These are phyloP conservation scores for Geococcyx californianus DNA, from an alignment of 2,113 vertebrate species.

Conservation along the genomic window DNA sequence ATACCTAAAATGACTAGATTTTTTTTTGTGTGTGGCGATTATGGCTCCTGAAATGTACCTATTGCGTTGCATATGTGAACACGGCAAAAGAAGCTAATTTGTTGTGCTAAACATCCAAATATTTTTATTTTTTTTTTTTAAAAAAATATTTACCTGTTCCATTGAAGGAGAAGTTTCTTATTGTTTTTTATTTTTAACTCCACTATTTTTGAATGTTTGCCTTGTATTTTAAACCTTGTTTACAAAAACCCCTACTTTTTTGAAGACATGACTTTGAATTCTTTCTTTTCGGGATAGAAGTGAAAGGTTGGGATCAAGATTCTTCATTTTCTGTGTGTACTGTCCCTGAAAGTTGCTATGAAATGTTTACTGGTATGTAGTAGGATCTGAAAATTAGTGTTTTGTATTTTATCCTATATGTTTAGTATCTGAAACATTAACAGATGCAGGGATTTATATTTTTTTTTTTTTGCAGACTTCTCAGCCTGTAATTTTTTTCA, in stretches of 20 bases:
- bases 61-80: neutral
- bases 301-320: neutral
- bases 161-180: neutral
- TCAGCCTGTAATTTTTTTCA: neutral
- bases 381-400: neutral
- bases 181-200: neutral
- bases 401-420: neutral
- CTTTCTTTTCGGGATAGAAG: neutral
- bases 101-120: neutral
- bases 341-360: neutral
- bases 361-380: neutral
- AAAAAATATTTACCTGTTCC: neutral
- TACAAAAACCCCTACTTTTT: neutral
- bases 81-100: neutral
- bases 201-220: neutral
- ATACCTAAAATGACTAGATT: neutral
- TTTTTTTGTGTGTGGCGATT: neutral
- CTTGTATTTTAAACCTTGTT: neutral
- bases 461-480: neutral
- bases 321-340: neutral
- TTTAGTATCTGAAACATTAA: neutral
- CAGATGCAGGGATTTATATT: fast-evolving
- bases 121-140: neutral
- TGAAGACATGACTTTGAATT: neutral
- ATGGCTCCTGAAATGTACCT: neutral